Percentiles rank a stretch among this genome's conserved stretches.
Conservation (phyloP, 2,113 vertebrate genomes). For the Syngnathus floridae region DNA sequence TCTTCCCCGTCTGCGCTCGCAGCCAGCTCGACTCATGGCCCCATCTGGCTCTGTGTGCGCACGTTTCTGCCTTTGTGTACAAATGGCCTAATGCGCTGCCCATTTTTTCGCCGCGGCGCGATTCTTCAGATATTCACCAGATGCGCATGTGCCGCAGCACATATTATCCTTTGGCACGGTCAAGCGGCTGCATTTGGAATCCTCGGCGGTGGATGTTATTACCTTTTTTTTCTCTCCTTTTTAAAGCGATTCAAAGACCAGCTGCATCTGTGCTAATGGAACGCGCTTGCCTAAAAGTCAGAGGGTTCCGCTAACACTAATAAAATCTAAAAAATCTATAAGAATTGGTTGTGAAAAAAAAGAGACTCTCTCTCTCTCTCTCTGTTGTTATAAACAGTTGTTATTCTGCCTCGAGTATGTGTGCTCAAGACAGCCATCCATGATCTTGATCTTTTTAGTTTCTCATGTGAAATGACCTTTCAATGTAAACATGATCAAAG, state of each 20-base stretch:
- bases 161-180: constrained; percentile 38
- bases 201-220: constrained; percentile 14
- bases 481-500: too few relatives aligned
- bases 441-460: background rate
- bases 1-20: constrained; percentile 25
- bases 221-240: constrained; percentile 1
- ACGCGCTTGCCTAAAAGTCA: background rate
- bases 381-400: background rate
- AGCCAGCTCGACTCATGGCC: constrained; percentile 33
- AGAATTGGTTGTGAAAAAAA: too few relatives aligned
- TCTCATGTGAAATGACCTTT: background rate
- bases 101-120: constrained; percentile 28
- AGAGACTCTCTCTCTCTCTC: too few relatives aligned
- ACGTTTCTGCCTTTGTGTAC: constrained; percentile 46
- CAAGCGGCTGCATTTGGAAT: constrained; percentile 26
- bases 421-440: too few relatives aligned
- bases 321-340: too few relatives aligned
- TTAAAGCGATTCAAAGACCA: constrained; percentile 22
- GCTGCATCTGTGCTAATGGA: constrained; percentile 2
- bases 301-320: background rate
- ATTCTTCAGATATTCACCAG: constrained; percentile 41
- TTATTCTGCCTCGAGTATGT: background rate
- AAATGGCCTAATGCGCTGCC: constrained; percentile 47
- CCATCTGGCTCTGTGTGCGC: constrained; percentile 56
- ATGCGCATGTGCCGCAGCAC: constrained; percentile 37